These are phyloP conservation scores for Ricordea florida DNA, from an alignment of 92 coral and sea anemone species.

Conservation along the genomic window DNA sequence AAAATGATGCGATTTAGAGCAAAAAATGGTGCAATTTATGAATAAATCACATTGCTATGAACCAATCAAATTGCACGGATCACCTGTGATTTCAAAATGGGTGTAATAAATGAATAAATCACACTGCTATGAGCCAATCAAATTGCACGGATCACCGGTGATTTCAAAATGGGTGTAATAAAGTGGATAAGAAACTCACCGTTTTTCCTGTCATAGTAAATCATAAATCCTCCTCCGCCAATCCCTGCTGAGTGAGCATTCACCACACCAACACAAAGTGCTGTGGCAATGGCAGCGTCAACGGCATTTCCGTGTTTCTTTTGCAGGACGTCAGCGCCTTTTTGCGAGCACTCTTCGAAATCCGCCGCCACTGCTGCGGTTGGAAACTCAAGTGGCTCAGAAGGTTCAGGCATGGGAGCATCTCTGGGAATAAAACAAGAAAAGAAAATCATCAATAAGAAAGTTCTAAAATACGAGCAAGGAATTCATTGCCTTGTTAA, in stretches of 20 bases:
- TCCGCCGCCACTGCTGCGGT: slow-evolving; percentile 89
- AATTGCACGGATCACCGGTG: no score
- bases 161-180: no score
- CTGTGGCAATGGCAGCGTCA: slow-evolving; percentile 87
- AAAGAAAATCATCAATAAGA: background rate
- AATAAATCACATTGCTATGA: no score
- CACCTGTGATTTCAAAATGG: no score
- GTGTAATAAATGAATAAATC: no score
- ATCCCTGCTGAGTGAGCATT: slow-evolving; percentile 89
- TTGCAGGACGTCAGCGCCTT: slow-evolving; percentile 51
- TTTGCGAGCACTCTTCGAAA: slow-evolving; percentile 68
- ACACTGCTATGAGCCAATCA: no score
- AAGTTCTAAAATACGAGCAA: no score
- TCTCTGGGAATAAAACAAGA: background rate
- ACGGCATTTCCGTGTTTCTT: slow-evolving; percentile 76
- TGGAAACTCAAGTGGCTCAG: slow-evolving; percentile 49
- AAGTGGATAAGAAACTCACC: slow-evolving; percentile 48
- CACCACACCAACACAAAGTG: slow-evolving; percentile 87
- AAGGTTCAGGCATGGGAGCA: slow-evolving; percentile 28
- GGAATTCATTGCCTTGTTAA: no score
- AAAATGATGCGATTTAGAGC: no score
- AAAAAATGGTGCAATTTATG: no score
- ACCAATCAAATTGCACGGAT: no score
- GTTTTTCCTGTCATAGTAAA: slow-evolving; percentile 69
- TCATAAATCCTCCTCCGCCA: slow-evolving; percentile 92